Percentiles rank a stretch among this genome's conserved stretches.
These are phyloP conservation scores for Mergus octosetaceus DNA, from an alignment of 2,797 vertebrate species.

Conservation along the genomic window DNA sequence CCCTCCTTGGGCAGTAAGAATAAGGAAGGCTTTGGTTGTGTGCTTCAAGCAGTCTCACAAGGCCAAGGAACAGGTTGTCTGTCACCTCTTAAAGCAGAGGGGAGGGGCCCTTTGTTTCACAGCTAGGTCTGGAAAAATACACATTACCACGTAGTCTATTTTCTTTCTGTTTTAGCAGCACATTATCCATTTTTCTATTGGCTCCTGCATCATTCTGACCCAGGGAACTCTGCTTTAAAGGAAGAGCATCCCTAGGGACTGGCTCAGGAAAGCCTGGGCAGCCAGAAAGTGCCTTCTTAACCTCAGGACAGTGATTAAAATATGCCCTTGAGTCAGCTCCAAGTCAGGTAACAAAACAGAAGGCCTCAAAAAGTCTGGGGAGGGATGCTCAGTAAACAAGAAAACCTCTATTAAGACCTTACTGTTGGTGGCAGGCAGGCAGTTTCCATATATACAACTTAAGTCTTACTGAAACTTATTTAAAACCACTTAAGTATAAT, in stretches of 20 bases:
- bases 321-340: constrained; percentile 18
- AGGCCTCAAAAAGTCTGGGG: neutral
- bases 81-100: neutral
- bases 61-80: constrained; percentile 7
- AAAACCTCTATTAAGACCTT: neutral
- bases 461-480: neutral
- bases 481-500: neutral
- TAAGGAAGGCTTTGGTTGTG: neutral
- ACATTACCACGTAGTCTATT: neutral
- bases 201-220: neutral
- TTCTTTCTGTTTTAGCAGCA: neutral
- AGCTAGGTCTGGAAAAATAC: constrained; percentile 13
- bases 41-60: neutral
- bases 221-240: neutral
- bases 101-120: constrained; percentile 2
- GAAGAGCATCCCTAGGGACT: neutral
- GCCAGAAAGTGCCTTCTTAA: neutral
- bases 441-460: neutral
- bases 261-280: neutral
- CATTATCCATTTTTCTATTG: neutral
- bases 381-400: constrained; percentile 14
- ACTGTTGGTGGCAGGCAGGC: neutral
- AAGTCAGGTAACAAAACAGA: neutral
- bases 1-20: constrained; percentile 28
- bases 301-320: constrained; percentile 64